phyloP scores from a whole-genome alignment of 2,113 vertebrate species.

The Romanogobio albipinnatus region DNA sequence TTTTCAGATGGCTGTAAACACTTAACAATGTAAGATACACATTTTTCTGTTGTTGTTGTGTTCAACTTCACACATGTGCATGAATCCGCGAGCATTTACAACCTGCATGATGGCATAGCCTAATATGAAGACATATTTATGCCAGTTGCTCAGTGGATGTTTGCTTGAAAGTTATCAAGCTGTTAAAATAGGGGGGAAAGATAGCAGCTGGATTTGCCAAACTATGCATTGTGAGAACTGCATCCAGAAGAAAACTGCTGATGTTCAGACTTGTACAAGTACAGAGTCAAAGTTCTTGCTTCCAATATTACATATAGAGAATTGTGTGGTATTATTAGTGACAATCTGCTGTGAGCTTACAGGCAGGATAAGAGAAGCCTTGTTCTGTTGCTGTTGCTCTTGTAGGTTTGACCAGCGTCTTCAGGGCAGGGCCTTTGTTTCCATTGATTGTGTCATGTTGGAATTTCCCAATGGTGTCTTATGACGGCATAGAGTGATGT shows the following conservation, averaged over 20 bases:
- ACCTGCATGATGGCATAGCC: not conserved
- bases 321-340: not conserved
- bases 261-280: no score
- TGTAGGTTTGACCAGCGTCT: not conserved
- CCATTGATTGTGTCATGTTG: not conserved
- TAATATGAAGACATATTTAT: not conserved
- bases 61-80: not conserved
- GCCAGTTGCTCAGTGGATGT: not conserved
- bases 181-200: not conserved
- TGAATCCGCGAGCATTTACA: not conserved
- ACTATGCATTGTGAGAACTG: not conserved
- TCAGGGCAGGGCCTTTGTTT: constrained; percentile 15
- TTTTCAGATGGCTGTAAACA: not conserved
- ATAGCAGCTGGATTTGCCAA: not conserved
- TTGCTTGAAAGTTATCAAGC: not conserved
- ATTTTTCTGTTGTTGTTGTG: not conserved
- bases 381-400: not conserved
- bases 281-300: not conserved
- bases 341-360: not conserved
- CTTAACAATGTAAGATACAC: not conserved
- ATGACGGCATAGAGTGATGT: constrained; percentile 15
- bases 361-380: not conserved
- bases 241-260: no score
- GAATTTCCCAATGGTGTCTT: constrained; percentile 17
- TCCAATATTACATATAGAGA: not conserved